Percentiles rank a stretch among this genome's conserved stretches.
Conservation (phyloP, 2,888 invertebrate genomes). For the Athalia cordata region DNA sequence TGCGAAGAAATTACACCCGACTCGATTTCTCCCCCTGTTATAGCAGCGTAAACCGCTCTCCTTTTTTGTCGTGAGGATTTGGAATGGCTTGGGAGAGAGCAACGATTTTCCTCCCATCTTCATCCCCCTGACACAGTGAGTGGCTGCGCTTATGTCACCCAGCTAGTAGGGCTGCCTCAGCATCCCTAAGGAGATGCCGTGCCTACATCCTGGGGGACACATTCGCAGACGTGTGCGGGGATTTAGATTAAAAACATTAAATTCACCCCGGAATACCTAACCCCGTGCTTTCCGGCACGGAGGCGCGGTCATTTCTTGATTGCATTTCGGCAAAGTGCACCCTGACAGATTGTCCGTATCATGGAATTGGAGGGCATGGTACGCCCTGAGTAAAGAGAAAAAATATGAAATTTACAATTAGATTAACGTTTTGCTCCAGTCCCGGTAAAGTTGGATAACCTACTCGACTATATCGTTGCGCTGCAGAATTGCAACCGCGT, state of each 20-base stretch:
- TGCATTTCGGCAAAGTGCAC: conserved; percentile 56
- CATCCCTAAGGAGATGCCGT: conserved; percentile 34
- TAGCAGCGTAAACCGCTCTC: neutral
- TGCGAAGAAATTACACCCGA: conserved; percentile 16
- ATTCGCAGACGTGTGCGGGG: conserved; percentile 53
- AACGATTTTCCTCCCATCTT: conserved; percentile 6
- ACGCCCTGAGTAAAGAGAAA: neutral
- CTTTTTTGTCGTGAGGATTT: conserved; percentile 23
- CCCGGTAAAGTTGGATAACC: neutral
- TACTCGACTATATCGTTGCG: neutral
- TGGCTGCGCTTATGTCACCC: conserved; percentile 44
- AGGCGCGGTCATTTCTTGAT: conserved; percentile 51
- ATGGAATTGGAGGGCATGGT: conserved; percentile 15
- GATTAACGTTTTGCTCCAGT: conserved; percentile 2
- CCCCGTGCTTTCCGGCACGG: neutral
- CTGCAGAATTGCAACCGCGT: neutral
- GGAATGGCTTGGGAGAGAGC: neutral
- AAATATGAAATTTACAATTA: conserved; percentile 43
- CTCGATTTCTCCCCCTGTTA: neutral
- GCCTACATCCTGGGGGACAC: conserved; percentile 47
- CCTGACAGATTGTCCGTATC: conserved; percentile 39
- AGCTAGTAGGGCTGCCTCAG: conserved; percentile 40
- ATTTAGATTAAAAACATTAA: conserved; percentile 66
- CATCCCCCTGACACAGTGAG: conserved; percentile 37
- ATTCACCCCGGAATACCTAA: conserved; percentile 51